A percentile compares a stretch with the other conserved stretches of the same genome.
Evolutionary conservation across 2,888 invertebrate genomes (phyloP).

Genomic region (Acrobasis repandana): DNA sequence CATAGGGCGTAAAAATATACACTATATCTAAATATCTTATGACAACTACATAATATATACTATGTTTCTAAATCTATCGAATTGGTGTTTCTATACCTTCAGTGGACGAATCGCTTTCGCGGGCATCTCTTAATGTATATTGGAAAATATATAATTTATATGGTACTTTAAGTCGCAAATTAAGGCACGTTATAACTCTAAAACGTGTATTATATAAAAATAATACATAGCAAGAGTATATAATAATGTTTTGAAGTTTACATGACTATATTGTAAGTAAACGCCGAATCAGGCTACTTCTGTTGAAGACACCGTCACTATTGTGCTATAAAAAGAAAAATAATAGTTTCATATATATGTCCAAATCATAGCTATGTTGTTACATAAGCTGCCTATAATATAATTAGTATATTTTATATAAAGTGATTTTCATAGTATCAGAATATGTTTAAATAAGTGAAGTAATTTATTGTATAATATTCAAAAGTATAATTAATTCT

Average conservation of each 20-base stretch:
- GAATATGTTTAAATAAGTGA: neutral
- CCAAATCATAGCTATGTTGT: slow-evolving; percentile 26
- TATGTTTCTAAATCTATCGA: slow-evolving; percentile 50
- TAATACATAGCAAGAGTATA: slow-evolving; percentile 27
- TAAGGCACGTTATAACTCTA: slow-evolving; percentile 35
- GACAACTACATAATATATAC: slow-evolving; percentile 30
- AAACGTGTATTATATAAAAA: slow-evolving; percentile 21
- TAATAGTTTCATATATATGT: slow-evolving; percentile 31
- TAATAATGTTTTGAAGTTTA: slow-evolving; percentile 29
- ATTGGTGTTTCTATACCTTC: slow-evolving; percentile 79
- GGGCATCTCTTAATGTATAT: slow-evolving; percentile 52
- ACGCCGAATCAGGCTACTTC: slow-evolving; percentile 43
- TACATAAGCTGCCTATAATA: slow-evolving; percentile 27
- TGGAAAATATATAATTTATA: slow-evolving; percentile 25
- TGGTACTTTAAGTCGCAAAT: slow-evolving; percentile 32
- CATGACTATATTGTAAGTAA: slow-evolving; percentile 7
- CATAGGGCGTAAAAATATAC: slow-evolving; percentile 24
- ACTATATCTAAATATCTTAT: slow-evolving; percentile 25
- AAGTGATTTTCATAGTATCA: slow-evolving; percentile 28
- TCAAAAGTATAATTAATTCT: slow-evolving; percentile 17
- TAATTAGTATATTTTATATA: slow-evolving; percentile 24
- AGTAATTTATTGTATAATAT: neutral
- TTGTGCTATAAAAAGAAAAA: slow-evolving; percentile 50
- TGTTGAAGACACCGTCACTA: slow-evolving; percentile 47
- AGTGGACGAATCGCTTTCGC: slow-evolving; percentile 76